Conservation (phyloP, 2,113 vertebrate species). For the Cyprinodon variegatus region DNA sequence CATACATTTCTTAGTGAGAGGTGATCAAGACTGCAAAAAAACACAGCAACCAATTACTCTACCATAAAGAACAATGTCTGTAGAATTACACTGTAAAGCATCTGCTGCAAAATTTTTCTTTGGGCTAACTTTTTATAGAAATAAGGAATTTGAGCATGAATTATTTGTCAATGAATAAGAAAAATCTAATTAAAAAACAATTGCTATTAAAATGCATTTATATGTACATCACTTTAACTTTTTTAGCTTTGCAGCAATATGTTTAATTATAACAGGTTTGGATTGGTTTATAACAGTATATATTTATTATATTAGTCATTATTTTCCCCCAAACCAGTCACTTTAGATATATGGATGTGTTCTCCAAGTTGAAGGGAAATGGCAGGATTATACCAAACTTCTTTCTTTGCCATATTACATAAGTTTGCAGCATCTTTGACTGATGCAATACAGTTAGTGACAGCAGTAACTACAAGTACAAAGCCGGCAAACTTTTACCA, state of each 20-base stretch:
- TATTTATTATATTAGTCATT: background rate
- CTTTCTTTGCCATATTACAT: slow-evolving; percentile 13
- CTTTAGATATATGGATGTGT: background rate
- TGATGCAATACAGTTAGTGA: slow-evolving; percentile 52
- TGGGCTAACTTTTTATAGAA: no score
- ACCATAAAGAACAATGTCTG: slow-evolving; percentile 40
- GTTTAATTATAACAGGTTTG: background rate
- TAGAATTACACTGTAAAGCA: slow-evolving; percentile 33
- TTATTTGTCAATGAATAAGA: background rate
- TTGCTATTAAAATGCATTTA: background rate
- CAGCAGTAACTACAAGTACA: slow-evolving; percentile 37
- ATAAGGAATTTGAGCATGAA: background rate
- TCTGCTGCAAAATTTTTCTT: slow-evolving; percentile 23
- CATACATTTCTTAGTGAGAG: slow-evolving; percentile 35
- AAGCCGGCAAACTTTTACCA: background rate
- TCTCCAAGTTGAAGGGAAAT: slow-evolving; percentile 14
- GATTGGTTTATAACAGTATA: background rate
- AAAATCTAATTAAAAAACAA: background rate
- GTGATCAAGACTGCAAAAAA: slow-evolving; percentile 48
- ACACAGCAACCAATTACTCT: background rate
- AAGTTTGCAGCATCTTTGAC: slow-evolving; percentile 32
- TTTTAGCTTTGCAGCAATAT: background rate
- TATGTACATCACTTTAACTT: background rate
- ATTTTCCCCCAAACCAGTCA: background rate
- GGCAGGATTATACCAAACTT: slow-evolving; percentile 2